Conservation (phyloP, 2,113 vertebrate genomes). For the Ctenodactylus gundi region DNA sequence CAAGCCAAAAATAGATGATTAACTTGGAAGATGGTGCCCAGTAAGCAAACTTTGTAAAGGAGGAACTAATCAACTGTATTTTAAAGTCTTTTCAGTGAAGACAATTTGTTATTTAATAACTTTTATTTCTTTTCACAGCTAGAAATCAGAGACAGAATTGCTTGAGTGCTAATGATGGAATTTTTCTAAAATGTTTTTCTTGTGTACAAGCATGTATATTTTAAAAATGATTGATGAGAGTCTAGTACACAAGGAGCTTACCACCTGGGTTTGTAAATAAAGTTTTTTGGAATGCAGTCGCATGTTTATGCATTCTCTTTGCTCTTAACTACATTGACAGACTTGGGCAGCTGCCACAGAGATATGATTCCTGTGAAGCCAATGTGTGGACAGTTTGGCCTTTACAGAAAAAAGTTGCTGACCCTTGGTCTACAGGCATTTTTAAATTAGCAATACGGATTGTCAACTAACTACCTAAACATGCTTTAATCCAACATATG, state of each 20-base stretch:
- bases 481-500: neutral
- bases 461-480: neutral
- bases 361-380: accelerated
- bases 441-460: neutral
- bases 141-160: neutral
- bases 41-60: neutral
- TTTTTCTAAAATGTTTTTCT: too few species aligned
- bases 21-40: neutral
- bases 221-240: neutral
- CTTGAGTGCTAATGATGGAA: neutral
- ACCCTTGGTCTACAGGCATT: neutral
- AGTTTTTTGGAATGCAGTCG: neutral
- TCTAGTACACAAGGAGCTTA: neutral
- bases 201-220: neutral
- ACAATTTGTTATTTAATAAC: neutral
- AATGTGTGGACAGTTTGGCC: neutral
- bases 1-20: neutral
- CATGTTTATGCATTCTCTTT: neutral
- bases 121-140: neutral
- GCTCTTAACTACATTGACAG: neutral
- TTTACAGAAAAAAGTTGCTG: neutral
- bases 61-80: neutral
- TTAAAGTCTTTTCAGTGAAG: neutral
- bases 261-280: neutral
- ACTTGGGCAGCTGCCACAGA: neutral